Conservation (phyloP, 2,113 vertebrate species). For the human region DNA sequence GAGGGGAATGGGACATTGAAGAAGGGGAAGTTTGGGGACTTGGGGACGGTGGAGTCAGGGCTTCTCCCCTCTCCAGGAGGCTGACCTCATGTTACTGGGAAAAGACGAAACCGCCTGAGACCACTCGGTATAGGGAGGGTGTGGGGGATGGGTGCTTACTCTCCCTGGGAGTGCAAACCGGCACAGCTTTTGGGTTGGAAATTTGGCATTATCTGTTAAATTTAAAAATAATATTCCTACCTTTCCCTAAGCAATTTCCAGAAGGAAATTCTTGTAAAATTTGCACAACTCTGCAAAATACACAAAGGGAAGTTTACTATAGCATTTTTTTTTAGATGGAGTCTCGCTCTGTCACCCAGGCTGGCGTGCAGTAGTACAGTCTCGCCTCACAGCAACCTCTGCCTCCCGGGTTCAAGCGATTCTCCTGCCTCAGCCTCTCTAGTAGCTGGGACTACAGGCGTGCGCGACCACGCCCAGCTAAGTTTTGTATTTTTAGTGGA, state of each 20-base stretch:
- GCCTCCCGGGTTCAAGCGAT: background rate
- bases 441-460: background rate
- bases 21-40: background rate
- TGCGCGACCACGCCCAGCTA: fast-evolving
- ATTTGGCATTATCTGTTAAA: background rate
- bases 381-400: background rate
- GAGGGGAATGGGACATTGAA: too few relatives aligned
- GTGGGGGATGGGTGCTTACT: fast-evolving
- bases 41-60: background rate
- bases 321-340: background rate
- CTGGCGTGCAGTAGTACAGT: background rate
- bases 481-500: background rate
- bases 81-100: background rate
- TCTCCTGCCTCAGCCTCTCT: background rate
- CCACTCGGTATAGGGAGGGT: fast-evolving
- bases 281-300: too few relatives aligned
- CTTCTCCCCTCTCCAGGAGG: background rate
- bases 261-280: too few relatives aligned
- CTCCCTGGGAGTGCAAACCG: fast-evolving
- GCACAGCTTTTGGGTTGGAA: background rate
- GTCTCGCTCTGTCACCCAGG: background rate
- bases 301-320: background rate
- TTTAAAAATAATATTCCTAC: background rate
- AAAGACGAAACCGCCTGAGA: fast-evolving
- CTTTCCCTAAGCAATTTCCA: background rate